Base-by-base conservation (phyloP, 2,113 vertebrate genomes). In the Mus spicilegus region DNA sequence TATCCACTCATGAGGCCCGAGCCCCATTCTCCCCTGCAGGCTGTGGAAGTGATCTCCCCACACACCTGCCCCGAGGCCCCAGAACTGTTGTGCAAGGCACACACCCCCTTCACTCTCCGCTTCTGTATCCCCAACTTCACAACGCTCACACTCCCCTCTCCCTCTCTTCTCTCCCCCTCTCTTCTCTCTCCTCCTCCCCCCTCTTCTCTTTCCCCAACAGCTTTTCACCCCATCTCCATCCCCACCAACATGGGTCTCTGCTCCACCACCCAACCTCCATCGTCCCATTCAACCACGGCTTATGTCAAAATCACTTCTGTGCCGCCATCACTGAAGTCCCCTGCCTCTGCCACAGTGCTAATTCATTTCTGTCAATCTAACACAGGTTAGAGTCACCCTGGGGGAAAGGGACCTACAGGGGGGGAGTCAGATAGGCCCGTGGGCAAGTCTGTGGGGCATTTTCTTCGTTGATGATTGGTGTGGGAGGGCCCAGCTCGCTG, bases 271-370 rank as follows among this genome's bases (percentile, higher is more conserved):
- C 49, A n/a, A 13, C 58, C 39, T n/a, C 19, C 3, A 2, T 22
- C 17, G 5, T 28, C 82, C 20, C 10, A 11, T 13, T 36, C 33
- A 7, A 39, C 63, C 1, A 2, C 11, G 1, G 16, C 77, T 22
- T 36, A 42, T 20, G n/a, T 81, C 65, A 78, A 46, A n/a, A 51
- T 51, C 63, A 51, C 63, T 49, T 61, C 33, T 20, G 20, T 39
- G 72, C n/a, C 26, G 1, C 63, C 42, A 17, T 63, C 82, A 30
- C 61, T 30, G 17, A 36, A 13, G 3, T 33, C 5, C 67, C 67
- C 67, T 6, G 49, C 30, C 46, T 22, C 33, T 5, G 0, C 30
- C 1, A 2, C 9, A 1, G 1, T 28, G 36, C 56, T 30, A 26
- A 63, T 46, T 42, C 8, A 28, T 14, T 84, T 84, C 39, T 28